Conservation (phyloP, 30 jellyfish, hydroid and myxozoan genomes). For the Aurelia aurita region DNA sequence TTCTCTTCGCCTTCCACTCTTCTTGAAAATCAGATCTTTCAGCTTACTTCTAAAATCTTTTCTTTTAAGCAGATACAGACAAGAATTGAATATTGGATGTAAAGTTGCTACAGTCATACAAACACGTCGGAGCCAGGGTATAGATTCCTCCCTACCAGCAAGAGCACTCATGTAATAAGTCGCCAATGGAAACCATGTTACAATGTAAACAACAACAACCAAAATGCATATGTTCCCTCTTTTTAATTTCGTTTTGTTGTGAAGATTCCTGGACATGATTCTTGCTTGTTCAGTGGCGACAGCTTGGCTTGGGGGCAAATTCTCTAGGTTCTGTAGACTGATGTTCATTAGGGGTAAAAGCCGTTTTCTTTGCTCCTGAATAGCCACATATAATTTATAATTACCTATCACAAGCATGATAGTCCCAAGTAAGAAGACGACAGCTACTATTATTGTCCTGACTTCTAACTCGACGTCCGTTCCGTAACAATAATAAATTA, state of each 20-base stretch:
- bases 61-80: slow-evolving; percentile 18
- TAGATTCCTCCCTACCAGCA: not conserved
- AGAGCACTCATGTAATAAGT: slow-evolving; percentile 23
- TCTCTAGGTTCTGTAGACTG: not conserved
- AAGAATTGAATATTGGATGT: slow-evolving; percentile 29
- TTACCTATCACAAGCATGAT: slow-evolving; percentile 2
- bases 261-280: no score
- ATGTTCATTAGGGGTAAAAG: slow-evolving; percentile 38
- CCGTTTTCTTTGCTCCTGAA: slow-evolving; percentile 48
- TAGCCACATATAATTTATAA: slow-evolving; percentile 47
- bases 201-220: slow-evolving; percentile 40
- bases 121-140: slow-evolving; percentile 13
- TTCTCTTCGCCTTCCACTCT: not conserved
- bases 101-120: slow-evolving; percentile 48
- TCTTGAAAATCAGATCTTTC: not conserved
- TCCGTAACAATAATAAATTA: not conserved
- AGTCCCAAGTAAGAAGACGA: slow-evolving; percentile 23
- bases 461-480: slow-evolving; percentile 13
- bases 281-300: no score
- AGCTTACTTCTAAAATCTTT: slow-evolving; percentile 24
- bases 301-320: no score
- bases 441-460: slow-evolving; percentile 27
- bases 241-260: slow-evolving; percentile 4
- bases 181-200: slow-evolving; percentile 54
- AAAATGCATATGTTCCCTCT: slow-evolving; percentile 45